Conservation (phyloP, 2,113 vertebrate genomes). For the Myotis davidii region DNA sequence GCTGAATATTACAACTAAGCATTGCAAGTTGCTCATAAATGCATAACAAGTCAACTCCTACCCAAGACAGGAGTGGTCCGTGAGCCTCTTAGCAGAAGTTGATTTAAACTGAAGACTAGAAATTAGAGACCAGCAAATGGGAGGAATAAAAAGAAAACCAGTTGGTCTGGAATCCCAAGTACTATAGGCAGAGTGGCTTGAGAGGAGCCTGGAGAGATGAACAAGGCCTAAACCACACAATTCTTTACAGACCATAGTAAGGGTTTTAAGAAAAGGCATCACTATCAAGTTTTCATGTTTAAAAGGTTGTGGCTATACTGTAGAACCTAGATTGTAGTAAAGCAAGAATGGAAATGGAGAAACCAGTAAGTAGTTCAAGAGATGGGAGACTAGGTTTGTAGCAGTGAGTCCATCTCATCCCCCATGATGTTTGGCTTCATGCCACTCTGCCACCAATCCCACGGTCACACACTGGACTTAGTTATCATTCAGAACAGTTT, state of each 20-base stretch:
- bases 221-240: neutral
- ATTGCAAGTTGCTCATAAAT: neutral
- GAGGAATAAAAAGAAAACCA: neutral
- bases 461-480: neutral
- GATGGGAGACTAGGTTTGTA: neutral
- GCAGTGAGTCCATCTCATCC: neutral
- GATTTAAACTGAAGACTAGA: neutral
- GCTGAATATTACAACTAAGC: neutral
- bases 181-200: neutral
- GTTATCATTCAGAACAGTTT: neutral
- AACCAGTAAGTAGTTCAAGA: neutral
- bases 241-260: neutral
- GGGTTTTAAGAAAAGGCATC: neutral
- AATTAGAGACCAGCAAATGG: neutral
- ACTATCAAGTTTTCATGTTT: neutral
- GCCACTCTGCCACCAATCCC: neutral
- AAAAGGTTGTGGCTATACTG: neutral
- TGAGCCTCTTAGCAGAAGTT: neutral
- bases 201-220: neutral
- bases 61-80: neutral
- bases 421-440: neutral
- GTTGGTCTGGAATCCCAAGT: neutral
- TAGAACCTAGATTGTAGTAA: neutral
- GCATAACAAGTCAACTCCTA: neutral
- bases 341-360: slow-evolving; percentile 1